phyloP scores from a whole-genome alignment of 1,140 invertebrate species.

The Calosoma granatense region DNA sequence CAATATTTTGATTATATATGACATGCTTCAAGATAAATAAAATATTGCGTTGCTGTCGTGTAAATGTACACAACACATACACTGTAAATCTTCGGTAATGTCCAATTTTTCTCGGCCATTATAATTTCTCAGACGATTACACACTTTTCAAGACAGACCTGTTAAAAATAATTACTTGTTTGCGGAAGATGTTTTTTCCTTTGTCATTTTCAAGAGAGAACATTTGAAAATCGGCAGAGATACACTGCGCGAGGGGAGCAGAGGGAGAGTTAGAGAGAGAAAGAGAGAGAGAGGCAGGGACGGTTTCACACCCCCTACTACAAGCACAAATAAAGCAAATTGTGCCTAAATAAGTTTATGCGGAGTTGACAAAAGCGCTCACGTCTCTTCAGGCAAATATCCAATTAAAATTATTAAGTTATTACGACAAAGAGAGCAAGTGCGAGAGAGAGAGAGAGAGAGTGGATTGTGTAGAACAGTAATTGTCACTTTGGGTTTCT shows the following conservation, averaged over 20 bases:
- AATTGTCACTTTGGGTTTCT: constrained; percentile 29
- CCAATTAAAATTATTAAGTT: constrained; percentile 30
- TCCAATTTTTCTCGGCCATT: constrained; percentile 23
- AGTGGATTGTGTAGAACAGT: constrained; percentile 20
- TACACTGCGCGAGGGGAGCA: background rate
- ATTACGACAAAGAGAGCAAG: constrained; percentile 18
- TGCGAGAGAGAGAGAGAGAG: background rate
- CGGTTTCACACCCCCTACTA: background rate
- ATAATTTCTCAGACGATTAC: constrained; percentile 23
- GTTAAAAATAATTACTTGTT: constrained; percentile 19
- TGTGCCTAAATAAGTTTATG: constrained; percentile 13
- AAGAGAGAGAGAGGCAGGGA: too few species aligned
- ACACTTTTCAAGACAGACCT: constrained; percentile 14
- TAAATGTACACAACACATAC: too few species aligned
- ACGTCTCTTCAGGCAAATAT: constrained; percentile 17
- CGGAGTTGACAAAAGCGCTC: constrained; percentile 17
- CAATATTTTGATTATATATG: too few species aligned
- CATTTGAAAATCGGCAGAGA: background rate
- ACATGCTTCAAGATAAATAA: too few species aligned
- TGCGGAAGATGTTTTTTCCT: constrained; percentile 16
- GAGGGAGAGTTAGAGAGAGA: too few species aligned
- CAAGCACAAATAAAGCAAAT: constrained; percentile 14
- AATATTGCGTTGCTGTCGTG: too few species aligned
- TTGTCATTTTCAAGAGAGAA: constrained; percentile 14
- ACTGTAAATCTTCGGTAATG: constrained; percentile 18